These are phyloP conservation scores for Palythoa caribaeorum DNA, from an alignment of 92 coral and sea anemone species.

Conservation along the genomic window DNA sequence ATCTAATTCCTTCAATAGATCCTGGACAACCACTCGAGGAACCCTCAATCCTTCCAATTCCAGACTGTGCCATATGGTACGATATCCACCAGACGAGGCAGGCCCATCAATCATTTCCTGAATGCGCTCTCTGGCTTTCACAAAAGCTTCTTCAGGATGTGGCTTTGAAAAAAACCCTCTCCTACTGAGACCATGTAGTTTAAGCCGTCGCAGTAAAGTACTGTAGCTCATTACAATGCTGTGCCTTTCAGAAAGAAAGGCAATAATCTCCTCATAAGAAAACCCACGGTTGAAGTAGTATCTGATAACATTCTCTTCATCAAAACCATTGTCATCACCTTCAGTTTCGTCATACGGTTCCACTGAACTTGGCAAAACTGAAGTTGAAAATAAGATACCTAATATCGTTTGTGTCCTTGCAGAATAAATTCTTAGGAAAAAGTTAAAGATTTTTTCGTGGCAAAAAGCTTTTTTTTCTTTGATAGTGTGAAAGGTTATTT, in stretches of 20 bases:
- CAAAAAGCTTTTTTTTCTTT: neutral
- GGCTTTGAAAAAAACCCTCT: neutral
- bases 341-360: neutral
- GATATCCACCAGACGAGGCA: slow-evolving; percentile 66
- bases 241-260: slow-evolving; percentile 20
- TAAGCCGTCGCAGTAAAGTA: slow-evolving; percentile 1
- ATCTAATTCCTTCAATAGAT: slow-evolving; percentile 45
- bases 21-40: slow-evolving; percentile 60
- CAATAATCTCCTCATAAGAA: slow-evolving; percentile 9
- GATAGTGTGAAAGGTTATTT: neutral
- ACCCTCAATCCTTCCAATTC: slow-evolving; percentile 63
- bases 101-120: slow-evolving; percentile 69
- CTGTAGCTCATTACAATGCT: neutral
- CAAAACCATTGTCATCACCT: slow-evolving; percentile 11
- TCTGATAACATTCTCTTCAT: neutral
- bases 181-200: slow-evolving; percentile 11
- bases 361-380: slow-evolving; percentile 10
- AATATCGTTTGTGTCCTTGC: neutral
- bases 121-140: slow-evolving; percentile 54
- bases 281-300: slow-evolving; percentile 23
- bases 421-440: neutral
- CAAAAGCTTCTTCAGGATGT: neutral
- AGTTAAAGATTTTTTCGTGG: neutral
- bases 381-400: neutral
- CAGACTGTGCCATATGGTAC: slow-evolving; percentile 70